Conservation (phyloP, 2,113 vertebrate species). For the Gnathonemus echidnorhynchus region DNA sequence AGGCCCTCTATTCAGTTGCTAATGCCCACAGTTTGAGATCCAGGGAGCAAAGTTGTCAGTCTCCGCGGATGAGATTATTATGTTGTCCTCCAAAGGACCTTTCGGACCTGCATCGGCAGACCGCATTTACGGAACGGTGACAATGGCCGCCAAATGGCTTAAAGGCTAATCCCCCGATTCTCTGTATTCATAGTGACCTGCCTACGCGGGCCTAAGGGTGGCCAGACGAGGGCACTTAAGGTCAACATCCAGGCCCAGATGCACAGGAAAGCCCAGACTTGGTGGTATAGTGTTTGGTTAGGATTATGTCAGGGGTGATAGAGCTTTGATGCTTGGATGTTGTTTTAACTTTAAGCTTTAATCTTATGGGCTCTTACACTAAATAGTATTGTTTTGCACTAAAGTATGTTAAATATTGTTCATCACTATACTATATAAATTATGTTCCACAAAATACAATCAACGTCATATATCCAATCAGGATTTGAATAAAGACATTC, state of each 20-base stretch:
- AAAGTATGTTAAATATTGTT: neutral
- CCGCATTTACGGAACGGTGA: constrained; percentile 72
- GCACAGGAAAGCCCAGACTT: constrained; percentile 53
- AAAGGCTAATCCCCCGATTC: constrained; percentile 70
- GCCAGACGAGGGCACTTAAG: constrained; percentile 53
- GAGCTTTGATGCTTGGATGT: neutral
- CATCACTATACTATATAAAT: neutral
- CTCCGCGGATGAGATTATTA: constrained; percentile 63
- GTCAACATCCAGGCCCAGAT: constrained; percentile 63
- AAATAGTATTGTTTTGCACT: neutral
- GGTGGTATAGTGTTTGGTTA: constrained; percentile 13
- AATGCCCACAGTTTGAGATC: constrained; percentile 80
- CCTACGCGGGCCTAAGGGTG: constrained; percentile 57
- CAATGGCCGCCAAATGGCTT: constrained; percentile 73
- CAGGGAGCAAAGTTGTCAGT: constrained; percentile 79
- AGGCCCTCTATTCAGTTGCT: constrained; percentile 94
- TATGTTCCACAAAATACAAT: neutral
- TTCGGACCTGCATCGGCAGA: constrained; percentile 66
- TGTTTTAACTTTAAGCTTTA: neutral
- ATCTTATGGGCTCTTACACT: neutral
- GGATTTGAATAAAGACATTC: neutral
- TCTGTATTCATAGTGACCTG: constrained; percentile 74
- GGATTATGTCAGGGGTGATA: constrained; percentile 48
- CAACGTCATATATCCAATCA: neutral
- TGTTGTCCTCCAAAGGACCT: constrained; percentile 56